Evolutionary conservation across 1,140 invertebrate species (phyloP).

Genomic region (Hycleus phaleratus): DNA sequence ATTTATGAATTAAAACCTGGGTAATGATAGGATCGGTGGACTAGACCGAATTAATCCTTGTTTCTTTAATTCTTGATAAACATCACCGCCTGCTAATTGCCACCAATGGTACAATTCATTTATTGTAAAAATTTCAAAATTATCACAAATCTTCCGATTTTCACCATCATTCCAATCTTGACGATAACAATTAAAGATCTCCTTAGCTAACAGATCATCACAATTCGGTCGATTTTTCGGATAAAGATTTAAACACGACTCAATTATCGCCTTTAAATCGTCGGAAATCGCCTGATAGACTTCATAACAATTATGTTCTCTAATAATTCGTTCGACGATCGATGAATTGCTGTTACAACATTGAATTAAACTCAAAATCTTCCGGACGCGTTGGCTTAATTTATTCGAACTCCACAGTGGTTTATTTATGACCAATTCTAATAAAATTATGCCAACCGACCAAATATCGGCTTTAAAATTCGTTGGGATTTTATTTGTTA

Average conservation of each 20-base stretch:
- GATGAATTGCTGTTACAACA: slow-evolving; percentile 41
- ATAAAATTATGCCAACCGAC: slow-evolving; percentile 81
- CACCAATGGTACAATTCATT: slow-evolving; percentile 80
- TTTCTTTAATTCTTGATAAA: slow-evolving; percentile 81
- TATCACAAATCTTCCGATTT: slow-evolving; percentile 28
- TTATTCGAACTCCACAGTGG: slow-evolving; percentile 65
- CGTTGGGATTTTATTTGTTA: slow-evolving; percentile 32
- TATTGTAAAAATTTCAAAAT: slow-evolving; percentile 37
- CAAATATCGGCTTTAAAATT: slow-evolving; percentile 79
- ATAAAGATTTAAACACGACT: slow-evolving; percentile 60
- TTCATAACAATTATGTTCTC: slow-evolving; percentile 65
- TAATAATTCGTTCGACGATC: slow-evolving; percentile 65
- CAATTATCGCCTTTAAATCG: slow-evolving; percentile 55
- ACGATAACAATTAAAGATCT: slow-evolving; percentile 42
- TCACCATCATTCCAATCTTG: slow-evolving; percentile 29
- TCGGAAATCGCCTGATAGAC: slow-evolving; percentile 54
- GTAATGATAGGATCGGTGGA: slow-evolving; percentile 69
- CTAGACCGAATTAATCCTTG: slow-evolving; percentile 80
- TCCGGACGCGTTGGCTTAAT: slow-evolving; percentile 62
- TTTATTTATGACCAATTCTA: slow-evolving; percentile 63
- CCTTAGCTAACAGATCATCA: slow-evolving; percentile 47
- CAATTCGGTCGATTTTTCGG: slow-evolving; percentile 56
- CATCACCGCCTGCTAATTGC: slow-evolving; percentile 91
- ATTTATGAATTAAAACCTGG: slow-evolving; percentile 46
- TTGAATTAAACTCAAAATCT: slow-evolving; percentile 64